Evolutionary conservation across 2,797 vertebrate species (phyloP).

Genomic region (Echiichthys vipera): DNA sequence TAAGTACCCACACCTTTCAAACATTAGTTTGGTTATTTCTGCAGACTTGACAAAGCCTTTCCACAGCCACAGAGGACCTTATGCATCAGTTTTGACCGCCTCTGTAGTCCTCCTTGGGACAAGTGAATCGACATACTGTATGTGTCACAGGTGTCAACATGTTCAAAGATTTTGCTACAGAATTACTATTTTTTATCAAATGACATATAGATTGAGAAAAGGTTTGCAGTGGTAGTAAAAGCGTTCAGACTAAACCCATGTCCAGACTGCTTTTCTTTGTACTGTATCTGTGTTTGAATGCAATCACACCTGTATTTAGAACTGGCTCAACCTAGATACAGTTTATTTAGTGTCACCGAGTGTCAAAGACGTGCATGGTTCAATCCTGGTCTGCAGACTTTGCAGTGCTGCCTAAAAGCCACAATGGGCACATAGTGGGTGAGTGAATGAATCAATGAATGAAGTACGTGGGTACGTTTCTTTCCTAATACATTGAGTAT

Average conservation of each 20-base stretch:
- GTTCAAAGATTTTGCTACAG: background rate
- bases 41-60: background rate
- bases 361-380: background rate
- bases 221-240: too few species aligned
- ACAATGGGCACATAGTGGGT: conserved; percentile 1
- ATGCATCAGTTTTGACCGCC: background rate
- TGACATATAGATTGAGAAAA: background rate
- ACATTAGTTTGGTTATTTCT: background rate
- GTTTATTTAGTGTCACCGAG: background rate
- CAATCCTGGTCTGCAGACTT: background rate
- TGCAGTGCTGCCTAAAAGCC: background rate
- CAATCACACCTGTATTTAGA: background rate
- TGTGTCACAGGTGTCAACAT: background rate
- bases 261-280: too few species aligned
- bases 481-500: conserved; percentile 10
- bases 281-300: background rate
- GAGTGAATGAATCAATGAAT: conserved; percentile 31
- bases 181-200: background rate
- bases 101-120: background rate
- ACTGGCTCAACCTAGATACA: background rate
- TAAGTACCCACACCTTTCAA: background rate
- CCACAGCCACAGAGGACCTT: background rate
- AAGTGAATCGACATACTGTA: conserved; percentile 1
- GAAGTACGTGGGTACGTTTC: conserved; percentile 20
- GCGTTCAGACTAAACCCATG: too few species aligned